A percentile compares a stretch with the other conserved stretches of the same genome.
Evolutionary conservation across 37 sponge, comb jelly and placozoan genomes (phyloP).

Genomic region (Crambe crambe): DNA sequence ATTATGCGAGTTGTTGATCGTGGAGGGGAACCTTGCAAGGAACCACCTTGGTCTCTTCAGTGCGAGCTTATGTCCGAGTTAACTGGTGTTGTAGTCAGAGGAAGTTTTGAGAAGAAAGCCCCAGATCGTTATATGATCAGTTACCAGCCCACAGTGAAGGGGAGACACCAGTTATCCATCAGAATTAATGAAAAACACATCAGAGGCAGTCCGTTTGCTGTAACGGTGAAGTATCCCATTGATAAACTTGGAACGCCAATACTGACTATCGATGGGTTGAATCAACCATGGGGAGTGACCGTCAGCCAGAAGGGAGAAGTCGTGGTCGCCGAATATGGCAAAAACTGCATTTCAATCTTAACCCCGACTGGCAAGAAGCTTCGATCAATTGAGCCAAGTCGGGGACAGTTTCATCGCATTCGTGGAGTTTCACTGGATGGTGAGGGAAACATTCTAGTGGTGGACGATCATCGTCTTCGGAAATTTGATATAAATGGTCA

Average conservation of each 20-base stretch:
- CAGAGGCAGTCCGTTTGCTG: constrained; percentile 47
- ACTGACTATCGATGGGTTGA: background rate
- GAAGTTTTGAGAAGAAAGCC: background rate
- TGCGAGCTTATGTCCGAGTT: constrained; percentile 35
- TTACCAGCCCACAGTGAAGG: constrained; percentile 10
- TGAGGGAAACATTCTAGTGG: constrained; percentile 48
- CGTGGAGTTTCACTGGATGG: constrained; percentile 38
- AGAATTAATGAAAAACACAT: constrained; percentile 15
- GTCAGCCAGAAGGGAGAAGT: constrained; percentile 23
- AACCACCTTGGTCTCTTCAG: background rate
- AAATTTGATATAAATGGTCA: constrained; percentile 32
- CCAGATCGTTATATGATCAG: constrained; percentile 10
- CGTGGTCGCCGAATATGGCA: constrained; percentile 23
- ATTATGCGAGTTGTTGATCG: background rate
- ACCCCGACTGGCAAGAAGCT: constrained; percentile 14
- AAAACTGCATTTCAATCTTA: constrained; percentile 24
- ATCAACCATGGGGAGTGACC: constrained; percentile 25
- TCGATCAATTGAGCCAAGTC: constrained; percentile 11
- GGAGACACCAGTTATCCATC: constrained; percentile 22
- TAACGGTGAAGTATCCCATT: background rate
- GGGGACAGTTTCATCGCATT: constrained; percentile 17
- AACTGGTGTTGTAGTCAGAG: background rate
- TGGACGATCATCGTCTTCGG: constrained; percentile 43
- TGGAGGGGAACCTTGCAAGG: background rate
- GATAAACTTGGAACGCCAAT: background rate